Evolutionary conservation across 2,888 invertebrate genomes (phyloP).

Genomic region (Neoascia interrupta): DNA sequence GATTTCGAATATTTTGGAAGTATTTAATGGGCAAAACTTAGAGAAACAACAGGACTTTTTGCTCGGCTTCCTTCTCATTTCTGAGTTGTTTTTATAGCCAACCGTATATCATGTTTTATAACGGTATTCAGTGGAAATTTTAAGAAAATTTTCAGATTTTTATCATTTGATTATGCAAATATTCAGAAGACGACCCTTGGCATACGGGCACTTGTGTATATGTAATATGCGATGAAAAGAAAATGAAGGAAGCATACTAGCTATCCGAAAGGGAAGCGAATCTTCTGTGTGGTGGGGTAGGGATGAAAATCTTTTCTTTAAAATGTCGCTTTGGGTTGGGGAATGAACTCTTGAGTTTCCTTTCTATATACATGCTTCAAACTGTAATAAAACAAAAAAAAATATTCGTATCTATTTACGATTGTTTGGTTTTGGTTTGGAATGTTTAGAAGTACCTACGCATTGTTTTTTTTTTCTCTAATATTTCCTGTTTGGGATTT

Average conservation of each 20-base stretch:
- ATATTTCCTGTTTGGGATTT: too few relatives aligned
- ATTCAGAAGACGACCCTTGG: conserved; percentile 79
- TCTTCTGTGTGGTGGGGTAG: too few relatives aligned
- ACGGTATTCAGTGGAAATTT: conserved; percentile 60
- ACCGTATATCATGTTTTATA: conserved; percentile 61
- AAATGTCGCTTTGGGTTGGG: background rate
- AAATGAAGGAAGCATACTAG: too few relatives aligned
- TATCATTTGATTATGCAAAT: conserved; percentile 80
- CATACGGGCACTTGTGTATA: conserved; percentile 76
- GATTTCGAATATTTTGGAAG: conserved; percentile 43
- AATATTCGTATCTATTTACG: conserved; percentile 41
- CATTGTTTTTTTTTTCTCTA: too few relatives aligned
- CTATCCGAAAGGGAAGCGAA: conserved; percentile 2
- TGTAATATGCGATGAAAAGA: too few relatives aligned
- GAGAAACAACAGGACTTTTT: conserved; percentile 8
- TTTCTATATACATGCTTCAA: too few relatives aligned
- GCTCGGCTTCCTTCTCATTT: conserved; percentile 25
- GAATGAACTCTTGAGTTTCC: too few relatives aligned
- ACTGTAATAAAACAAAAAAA: conserved; percentile 30
- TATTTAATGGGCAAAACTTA: background rate
- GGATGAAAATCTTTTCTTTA: conserved; percentile 6
- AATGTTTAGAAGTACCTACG: conserved; percentile 51
- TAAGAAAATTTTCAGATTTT: conserved; percentile 77
- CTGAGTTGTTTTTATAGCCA: conserved; percentile 48
- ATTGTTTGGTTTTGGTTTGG: conserved; percentile 58